phyloP scores from a whole-genome alignment of 2,113 vertebrate species.

The Lepisosteus oculatus region DNA sequence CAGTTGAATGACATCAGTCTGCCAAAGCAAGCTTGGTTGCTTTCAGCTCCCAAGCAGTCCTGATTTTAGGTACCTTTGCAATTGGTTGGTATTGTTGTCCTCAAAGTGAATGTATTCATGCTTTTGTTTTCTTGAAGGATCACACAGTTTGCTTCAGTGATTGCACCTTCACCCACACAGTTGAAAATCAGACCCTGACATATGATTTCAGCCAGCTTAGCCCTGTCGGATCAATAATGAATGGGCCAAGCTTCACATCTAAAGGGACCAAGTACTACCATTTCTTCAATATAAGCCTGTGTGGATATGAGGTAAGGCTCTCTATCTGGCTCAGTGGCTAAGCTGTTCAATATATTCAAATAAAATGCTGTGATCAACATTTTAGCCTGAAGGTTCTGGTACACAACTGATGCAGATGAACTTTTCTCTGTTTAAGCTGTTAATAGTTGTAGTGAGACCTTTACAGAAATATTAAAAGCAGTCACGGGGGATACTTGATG shows the following conservation, averaged over 20 bases:
- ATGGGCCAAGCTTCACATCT: slow-evolving; percentile 92
- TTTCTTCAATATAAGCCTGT: slow-evolving; percentile 93
- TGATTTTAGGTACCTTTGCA: not conserved
- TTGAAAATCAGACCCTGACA: slow-evolving; percentile 75
- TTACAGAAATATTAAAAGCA: too few relatives aligned
- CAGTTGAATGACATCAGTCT: not conserved
- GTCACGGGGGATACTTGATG: too few relatives aligned
- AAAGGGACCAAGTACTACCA: slow-evolving; percentile 96
- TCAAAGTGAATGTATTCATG: slow-evolving; percentile 3
- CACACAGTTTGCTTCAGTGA: slow-evolving; percentile 89
- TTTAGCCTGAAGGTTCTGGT: too few relatives aligned
- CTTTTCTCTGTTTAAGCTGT: too few relatives aligned
- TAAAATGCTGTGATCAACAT: too few relatives aligned
- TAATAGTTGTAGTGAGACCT: too few relatives aligned
- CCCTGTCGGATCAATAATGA: slow-evolving; percentile 78
- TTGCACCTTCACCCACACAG: slow-evolving; percentile 74
- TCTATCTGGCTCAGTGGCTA: too few relatives aligned
- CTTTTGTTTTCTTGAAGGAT: slow-evolving; percentile 67
- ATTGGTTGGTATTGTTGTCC: not conserved
- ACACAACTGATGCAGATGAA: too few relatives aligned
- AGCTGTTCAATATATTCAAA: too few relatives aligned
- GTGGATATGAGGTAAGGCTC: slow-evolving; percentile 79
- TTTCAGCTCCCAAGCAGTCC: not conserved
- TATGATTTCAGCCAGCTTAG: slow-evolving; percentile 83
- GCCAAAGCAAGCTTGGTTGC: not conserved